Evolutionary conservation across 2,113 vertebrate species (phyloP), one percentile per base, ranked within the genome.

Genomic region (Corythornis madagascariensis): DNA sequence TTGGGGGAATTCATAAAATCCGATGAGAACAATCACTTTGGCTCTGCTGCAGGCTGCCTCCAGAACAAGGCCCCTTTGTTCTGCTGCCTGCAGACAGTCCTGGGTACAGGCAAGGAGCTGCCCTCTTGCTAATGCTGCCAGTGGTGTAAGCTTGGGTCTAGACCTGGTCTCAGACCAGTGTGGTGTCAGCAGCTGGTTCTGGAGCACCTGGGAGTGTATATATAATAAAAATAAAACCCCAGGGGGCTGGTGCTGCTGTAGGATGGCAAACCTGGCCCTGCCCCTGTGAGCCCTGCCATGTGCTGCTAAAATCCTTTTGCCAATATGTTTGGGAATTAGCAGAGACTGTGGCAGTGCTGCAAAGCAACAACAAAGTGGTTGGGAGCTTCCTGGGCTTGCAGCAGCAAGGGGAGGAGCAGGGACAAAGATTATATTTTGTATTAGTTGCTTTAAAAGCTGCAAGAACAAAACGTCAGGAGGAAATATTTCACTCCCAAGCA

Each of bases 11-110:
- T 95, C 50, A 79, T 88, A 31, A 81, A 88, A 95, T 88, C 93
- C 16, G 22, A 72, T 65, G 84, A 92, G 63, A 93, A 94, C 87
- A 95, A 94, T 89, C 71, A 40, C 84, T 65, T 96, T 91, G 94
- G 70, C 74, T 95, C 10, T 93, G 93, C 82, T 86, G 83, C 83
- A 94, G 75, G 83, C 80, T 83, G 80, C 83, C 73, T 84, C 35
- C 65, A 33, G 70, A 84, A 75, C 77, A 82, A 84, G 50, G 14
- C 61, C 83, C 63, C 92, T 86, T 92, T 92, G 92, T 94, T 79
- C 29, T 6, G 28, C 74, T 70, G 83, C 52, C 55, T 16, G 67
- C 56, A 25, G 70, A 1, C 38, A 40, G 83, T 42, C 31, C 35
- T 17, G 88, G 81, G 33, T 52, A 13, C 38, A 4, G 76, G 64